Base-by-base conservation (phyloP, 2,797 vertebrate species). In the Champsocephalus esox region DNA sequence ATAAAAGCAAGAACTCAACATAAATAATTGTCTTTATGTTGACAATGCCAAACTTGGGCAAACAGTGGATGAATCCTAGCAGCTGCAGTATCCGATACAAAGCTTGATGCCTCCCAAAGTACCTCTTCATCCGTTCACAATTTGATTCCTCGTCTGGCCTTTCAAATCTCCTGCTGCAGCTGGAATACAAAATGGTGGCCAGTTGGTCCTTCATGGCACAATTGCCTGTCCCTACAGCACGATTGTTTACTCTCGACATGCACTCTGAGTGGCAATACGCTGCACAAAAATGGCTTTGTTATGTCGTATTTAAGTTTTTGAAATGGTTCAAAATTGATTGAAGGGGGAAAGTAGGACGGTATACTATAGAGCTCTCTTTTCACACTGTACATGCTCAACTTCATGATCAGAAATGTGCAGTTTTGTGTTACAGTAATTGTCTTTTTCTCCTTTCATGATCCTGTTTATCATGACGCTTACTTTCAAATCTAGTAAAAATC, bases 111-210 rank as follows among this genome's bases (percentile, higher is more conserved):
- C 43, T 66, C 60, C 49, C 21, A 44, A 43, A 71, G 32, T 19
- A 9, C 61, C 41, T 62, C 63, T 80, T 72, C 50, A 71, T 81
- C 65, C 45, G 32, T 62, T 71, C 41, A 32, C 46, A 48, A 57
- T 55, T 19, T 41, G 41, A 41, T 48, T 46, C 32, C 11, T 45
- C 10, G 6, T 24, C 28, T 38, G 49, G 49, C 50, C 19, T 28
- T 44, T 24, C 12, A 70, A 78, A 79, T 79, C 21, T 57, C 58
- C 17, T 34, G 66, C 60, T 63, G 65, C 58, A 70, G 44, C 17
- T 16, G 48, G 46, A 55, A 48, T 63, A 24, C 54, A 70, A 65
- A 52, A 67, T 50, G 12, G 44, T 16, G 17, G 24, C 17, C 70
- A 19, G 44, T 43, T 70, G 7, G 48, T 38, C 56, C 34, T 52